Base-by-base conservation (phyloP, 1,140 invertebrate genomes). In the Drosophila hydei region DNA sequence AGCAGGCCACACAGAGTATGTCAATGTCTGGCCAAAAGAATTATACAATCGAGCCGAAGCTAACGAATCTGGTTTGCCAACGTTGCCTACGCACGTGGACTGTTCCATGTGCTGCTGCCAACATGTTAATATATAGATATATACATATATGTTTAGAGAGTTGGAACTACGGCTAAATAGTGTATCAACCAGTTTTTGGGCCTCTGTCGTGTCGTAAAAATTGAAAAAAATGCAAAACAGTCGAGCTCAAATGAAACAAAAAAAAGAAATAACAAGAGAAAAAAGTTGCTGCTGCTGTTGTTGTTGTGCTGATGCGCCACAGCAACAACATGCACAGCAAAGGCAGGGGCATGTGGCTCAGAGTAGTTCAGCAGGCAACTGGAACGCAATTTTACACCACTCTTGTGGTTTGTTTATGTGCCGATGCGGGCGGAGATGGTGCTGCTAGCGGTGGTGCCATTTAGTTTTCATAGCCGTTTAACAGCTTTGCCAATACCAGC, bases 1-100 rank as follows among this genome's bases (percentile, higher is more conserved):
- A 72, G 38, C 36, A 18, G 56, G 42, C 33, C 50, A 50, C 36
- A 43, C 69, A 47, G 71, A 67, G 59, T 79, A 47, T 75, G 71
- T 71, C 75, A 75, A 79, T 84, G 72, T 78, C 71, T 75, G 67
- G 58, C 47, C 65, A 21, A 45, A 64, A 84, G 79, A 83, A 84
- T 84, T 83, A 64, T 83, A 61, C 79, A 75, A 83, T 48, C 51
- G 48, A 21, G 43, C 33, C 67, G 23, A 63, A 33, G 25, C 25
- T 27, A 58, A 65, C 40, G 50, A 72, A 67, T 67, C 4, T 61
- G 38, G 51, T 47, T 47, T 62, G 58, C 33, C 51, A 16, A 11
- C 38, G 42, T 58, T 63, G 75, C 79, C 79, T 76, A 81, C 79
- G 74, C 79, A 81, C 60, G 70, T 77, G 72, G 51, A 45, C 14